phyloP scores from a whole-genome alignment of 2,113 vertebrate genomes.

The Chauna torquata region DNA sequence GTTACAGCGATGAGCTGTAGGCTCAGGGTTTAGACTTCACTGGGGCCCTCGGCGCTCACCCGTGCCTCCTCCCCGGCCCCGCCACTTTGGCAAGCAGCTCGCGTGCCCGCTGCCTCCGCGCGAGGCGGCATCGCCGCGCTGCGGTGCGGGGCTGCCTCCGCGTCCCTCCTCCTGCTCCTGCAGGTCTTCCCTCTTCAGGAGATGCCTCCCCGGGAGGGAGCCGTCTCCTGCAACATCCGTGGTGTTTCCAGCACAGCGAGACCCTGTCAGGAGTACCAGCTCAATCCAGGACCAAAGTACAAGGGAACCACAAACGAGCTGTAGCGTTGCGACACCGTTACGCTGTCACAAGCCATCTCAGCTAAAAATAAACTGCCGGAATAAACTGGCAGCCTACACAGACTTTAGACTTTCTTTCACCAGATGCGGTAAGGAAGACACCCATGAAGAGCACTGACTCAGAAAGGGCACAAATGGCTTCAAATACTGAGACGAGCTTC shows the following conservation, averaged over 20 bases:
- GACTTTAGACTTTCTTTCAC: neutral
- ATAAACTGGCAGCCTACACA: neutral
- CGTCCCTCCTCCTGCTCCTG: neutral
- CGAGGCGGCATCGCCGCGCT: neutral
- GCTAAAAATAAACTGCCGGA: constrained; percentile 9
- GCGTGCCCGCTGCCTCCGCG: too few species aligned
- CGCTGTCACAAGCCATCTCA: neutral
- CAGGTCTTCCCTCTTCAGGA: neutral
- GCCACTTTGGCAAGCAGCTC: too few species aligned
- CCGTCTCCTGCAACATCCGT: neutral
- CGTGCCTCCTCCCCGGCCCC: neutral
- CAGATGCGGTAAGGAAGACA: neutral
- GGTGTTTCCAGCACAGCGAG: neutral
- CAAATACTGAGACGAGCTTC: neutral
- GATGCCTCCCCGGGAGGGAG: neutral
- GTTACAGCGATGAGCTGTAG: neutral
- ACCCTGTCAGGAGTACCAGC: neutral
- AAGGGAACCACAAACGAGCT: neutral
- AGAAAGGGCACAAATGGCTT: neutral
- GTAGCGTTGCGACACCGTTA: constrained; percentile 2
- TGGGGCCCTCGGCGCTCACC: neutral
- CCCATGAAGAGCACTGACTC: neutral
- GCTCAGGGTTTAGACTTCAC: neutral
- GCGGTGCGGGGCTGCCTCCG: neutral
- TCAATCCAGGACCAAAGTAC: neutral